Evolutionary conservation across 1,140 invertebrate species (phyloP).

Genomic region (Paramacrobiotus metropolitanus): DNA sequence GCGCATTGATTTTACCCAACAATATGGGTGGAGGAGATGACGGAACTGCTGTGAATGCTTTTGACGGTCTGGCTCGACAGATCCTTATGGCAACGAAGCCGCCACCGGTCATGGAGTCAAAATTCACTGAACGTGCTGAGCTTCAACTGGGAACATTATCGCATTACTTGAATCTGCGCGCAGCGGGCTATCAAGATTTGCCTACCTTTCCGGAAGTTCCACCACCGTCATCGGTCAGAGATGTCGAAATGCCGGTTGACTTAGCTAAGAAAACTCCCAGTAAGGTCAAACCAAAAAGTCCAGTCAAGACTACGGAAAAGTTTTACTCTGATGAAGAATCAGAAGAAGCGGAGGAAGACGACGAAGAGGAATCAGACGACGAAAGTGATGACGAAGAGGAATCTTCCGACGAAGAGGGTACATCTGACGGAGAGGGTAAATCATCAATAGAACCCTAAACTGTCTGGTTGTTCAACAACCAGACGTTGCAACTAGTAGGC

Average conservation of each 20-base stretch:
- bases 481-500: slow-evolving; percentile 15
- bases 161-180: slow-evolving; percentile 65
- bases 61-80: slow-evolving; percentile 15
- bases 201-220: slow-evolving; percentile 54
- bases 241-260: slow-evolving; percentile 35
- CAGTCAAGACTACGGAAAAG: neutral
- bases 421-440: slow-evolving; percentile 14
- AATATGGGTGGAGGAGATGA: slow-evolving; percentile 4
- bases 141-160: slow-evolving; percentile 85
- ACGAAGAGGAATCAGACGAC: slow-evolving; percentile 9
- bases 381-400: slow-evolving; percentile 11
- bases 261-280: slow-evolving; percentile 10
- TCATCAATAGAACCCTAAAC: slow-evolving; percentile 22
- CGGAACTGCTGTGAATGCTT: neutral
- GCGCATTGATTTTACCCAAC: slow-evolving; percentile 36
- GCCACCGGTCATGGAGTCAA: slow-evolving; percentile 51
- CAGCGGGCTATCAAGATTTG: slow-evolving; percentile 62
- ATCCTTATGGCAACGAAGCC: slow-evolving; percentile 81
- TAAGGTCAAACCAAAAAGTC: slow-evolving; percentile 9
- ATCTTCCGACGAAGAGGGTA: slow-evolving; percentile 15
- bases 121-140: slow-evolving; percentile 48
- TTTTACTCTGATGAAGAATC: slow-evolving; percentile 8
- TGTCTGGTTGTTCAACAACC: slow-evolving; percentile 15
- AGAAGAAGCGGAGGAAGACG: slow-evolving; percentile 10
- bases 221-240: slow-evolving; percentile 49